These are phyloP conservation scores for Thereuonema tuberculata DNA, from an alignment of 1,140 invertebrate species.

Conservation along the genomic window DNA sequence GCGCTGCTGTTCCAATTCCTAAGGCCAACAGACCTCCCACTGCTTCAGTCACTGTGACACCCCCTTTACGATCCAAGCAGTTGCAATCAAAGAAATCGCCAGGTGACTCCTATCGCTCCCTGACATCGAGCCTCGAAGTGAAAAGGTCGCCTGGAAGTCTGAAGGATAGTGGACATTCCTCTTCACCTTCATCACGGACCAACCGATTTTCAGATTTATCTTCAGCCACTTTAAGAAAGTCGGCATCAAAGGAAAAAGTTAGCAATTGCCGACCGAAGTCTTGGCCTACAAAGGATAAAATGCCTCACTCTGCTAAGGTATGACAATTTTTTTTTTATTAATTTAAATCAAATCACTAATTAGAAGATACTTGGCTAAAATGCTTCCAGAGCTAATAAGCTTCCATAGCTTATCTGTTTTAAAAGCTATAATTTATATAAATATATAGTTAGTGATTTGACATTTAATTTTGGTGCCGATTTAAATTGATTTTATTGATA, in stretches of 20 bases:
- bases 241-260: neutral
- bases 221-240: neutral
- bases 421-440: too few species aligned
- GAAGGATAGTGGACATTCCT: too few species aligned
- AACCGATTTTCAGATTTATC: neutral
- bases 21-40: neutral
- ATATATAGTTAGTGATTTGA: too few species aligned
- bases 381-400: too few species aligned
- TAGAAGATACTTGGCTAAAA: too few species aligned
- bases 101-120: neutral
- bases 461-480: too few species aligned
- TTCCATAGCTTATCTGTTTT: too few species aligned
- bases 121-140: too few species aligned
- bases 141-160: too few species aligned
- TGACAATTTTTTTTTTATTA: neutral
- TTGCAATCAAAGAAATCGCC: neutral
- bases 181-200: neutral
- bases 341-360: too few species aligned
- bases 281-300: neutral
- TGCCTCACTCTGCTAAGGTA: neutral
- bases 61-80: neutral
- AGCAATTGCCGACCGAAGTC: neutral
- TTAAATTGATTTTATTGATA: too few species aligned
- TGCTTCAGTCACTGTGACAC: neutral
- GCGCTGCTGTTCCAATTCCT: neutral